Evolutionary conservation across 2,113 vertebrate species (phyloP).

Genomic region (Dolichallabes microphthalmus): DNA sequence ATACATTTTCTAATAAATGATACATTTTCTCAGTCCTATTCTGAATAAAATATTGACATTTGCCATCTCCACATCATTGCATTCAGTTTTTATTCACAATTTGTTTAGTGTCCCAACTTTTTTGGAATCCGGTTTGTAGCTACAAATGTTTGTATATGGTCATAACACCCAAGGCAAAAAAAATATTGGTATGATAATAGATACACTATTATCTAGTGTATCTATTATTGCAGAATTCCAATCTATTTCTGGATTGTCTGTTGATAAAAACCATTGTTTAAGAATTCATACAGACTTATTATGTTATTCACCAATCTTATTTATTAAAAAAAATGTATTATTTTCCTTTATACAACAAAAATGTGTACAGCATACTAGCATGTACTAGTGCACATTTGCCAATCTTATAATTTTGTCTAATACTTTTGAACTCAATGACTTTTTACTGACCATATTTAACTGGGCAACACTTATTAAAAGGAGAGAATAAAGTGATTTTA

Average conservation of each 20-base stretch:
- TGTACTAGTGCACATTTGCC: neutral
- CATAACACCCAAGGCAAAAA: neutral
- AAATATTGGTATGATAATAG: neutral
- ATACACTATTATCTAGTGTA: too few relatives aligned
- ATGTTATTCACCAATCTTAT: neutral
- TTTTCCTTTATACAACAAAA: too few relatives aligned
- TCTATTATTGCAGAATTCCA: too few relatives aligned
- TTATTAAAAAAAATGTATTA: too few relatives aligned
- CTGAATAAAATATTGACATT: too few relatives aligned
- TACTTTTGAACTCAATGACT: neutral
- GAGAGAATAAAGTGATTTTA: constrained; percentile 14
- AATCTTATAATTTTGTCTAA: neutral
- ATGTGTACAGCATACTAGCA: too few relatives aligned
- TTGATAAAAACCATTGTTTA: neutral
- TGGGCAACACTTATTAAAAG: neutral
- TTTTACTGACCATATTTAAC: neutral
- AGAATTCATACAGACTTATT: neutral
- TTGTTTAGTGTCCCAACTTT: too few relatives aligned
- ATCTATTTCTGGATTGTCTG: neutral
- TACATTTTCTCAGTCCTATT: too few relatives aligned
- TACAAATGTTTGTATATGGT: neutral
- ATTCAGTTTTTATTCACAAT: too few relatives aligned
- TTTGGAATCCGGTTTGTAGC: too few relatives aligned
- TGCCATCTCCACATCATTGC: too few relatives aligned
- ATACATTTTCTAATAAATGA: too few relatives aligned